These are phyloP conservation scores for Hemaris fuciformis DNA, from an alignment of 2,888 invertebrate species.

Conservation along the genomic window DNA sequence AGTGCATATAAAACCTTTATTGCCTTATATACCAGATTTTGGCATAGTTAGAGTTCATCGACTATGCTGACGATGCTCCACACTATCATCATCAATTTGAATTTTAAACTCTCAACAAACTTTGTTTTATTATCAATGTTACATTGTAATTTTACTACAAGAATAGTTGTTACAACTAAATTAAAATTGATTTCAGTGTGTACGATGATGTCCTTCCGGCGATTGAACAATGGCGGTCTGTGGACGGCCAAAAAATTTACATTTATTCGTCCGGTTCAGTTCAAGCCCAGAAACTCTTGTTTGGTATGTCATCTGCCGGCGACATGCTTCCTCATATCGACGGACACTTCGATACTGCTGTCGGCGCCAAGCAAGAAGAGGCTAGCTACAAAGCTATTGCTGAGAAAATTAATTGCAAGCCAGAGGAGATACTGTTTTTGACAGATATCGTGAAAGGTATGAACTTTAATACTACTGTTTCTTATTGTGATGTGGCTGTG, in stretches of 20 bases:
- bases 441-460: conserved; percentile 92
- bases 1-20: no score
- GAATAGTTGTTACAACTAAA: not conserved
- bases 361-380: conserved; percentile 90
- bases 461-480: not conserved
- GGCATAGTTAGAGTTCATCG: no score
- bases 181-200: conserved; percentile 82
- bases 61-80: no score
- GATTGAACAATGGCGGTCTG: conserved; percentile 86
- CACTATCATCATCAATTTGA: no score
- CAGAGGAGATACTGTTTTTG: conserved; percentile 89
- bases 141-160: no score
- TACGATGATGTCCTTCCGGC: conserved; percentile 91
- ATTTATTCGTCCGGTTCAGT: conserved; percentile 97
- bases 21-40: no score
- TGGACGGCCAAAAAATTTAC: conserved; percentile 85
- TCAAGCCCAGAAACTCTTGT: conserved; percentile 93
- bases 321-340: conserved; percentile 87
- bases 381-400: conserved; percentile 90
- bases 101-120: no score
- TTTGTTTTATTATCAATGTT: no score
- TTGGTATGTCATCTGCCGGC: conserved; percentile 88
- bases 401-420: conserved; percentile 82
- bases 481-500: not conserved
- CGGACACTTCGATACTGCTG: conserved; percentile 92